phyloP scores from a whole-genome alignment of 1,140 invertebrate species.

The Dinoponera quadriceps region DNA sequence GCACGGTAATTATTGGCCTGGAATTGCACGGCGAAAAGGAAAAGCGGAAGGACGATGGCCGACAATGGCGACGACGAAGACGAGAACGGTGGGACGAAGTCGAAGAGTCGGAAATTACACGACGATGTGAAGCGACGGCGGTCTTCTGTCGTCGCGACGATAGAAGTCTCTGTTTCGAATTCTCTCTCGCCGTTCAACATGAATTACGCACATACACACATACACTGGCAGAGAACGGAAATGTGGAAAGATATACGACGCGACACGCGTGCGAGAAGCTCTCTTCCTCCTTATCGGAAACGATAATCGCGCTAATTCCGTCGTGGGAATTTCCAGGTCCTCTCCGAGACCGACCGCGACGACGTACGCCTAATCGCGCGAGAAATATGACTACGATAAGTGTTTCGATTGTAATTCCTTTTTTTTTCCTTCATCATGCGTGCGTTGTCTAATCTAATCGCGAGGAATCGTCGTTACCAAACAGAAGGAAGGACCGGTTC shows the following conservation, averaged over 20 bases:
- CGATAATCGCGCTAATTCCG: background rate
- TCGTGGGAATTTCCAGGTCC: slow-evolving; percentile 16
- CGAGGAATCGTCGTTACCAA: background rate
- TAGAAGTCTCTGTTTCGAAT: background rate
- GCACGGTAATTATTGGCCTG: slow-evolving; percentile 52
- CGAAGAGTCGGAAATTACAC: slow-evolving; percentile 34
- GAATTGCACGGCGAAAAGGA: slow-evolving; percentile 41
- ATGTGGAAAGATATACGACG: background rate
- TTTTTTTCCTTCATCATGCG: background rate
- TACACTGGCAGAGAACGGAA: background rate
- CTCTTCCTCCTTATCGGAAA: background rate
- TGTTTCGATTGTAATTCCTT: background rate
- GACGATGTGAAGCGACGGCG: background rate
- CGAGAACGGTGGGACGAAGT: background rate
- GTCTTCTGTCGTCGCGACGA: background rate
- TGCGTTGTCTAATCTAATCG: background rate
- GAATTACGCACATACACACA: background rate
- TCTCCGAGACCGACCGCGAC: background rate
- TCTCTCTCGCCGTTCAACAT: background rate
- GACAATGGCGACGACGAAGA: slow-evolving; percentile 5
- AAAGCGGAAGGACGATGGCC: slow-evolving; percentile 40
- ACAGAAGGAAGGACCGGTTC: background rate
- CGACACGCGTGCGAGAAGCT: background rate
- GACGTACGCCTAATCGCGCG: background rate
- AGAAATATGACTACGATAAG: slow-evolving; percentile 1